These are phyloP conservation scores for Lagopus muta DNA, from an alignment of 2,113 vertebrate species.

Conservation along the genomic window DNA sequence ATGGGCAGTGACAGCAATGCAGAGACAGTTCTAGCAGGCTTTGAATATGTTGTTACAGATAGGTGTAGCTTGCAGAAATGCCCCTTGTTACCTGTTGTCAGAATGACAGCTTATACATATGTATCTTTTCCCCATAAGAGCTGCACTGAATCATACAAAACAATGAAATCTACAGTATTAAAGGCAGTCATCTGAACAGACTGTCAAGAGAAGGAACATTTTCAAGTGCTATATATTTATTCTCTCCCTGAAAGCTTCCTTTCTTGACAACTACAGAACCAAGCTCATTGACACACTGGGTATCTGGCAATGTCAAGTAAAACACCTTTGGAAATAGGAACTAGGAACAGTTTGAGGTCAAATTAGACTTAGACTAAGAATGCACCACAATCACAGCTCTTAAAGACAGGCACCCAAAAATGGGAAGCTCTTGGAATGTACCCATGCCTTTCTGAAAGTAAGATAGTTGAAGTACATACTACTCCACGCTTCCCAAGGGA, in stretches of 20 bases:
- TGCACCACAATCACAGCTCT: not conserved
- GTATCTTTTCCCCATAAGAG: not conserved
- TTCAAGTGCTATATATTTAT: not conserved
- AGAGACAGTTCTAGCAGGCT: not conserved
- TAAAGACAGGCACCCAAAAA: not conserved
- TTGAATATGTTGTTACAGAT: accelerated
- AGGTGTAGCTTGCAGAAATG: not conserved
- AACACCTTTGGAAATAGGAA: not conserved
- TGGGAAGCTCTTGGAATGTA: not conserved
- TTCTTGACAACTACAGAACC: not conserved
- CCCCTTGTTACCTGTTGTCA: not conserved
- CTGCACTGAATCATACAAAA: not conserved
- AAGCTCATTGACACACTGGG: not conserved
- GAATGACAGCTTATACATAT: accelerated
- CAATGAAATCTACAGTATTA: not conserved
- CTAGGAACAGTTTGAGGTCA: not conserved
- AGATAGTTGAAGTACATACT: not conserved
- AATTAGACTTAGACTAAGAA: not conserved
- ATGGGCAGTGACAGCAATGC: not conserved
- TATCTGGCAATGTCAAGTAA: not conserved
- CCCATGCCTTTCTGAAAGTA: not conserved
- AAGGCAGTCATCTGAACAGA: not conserved
- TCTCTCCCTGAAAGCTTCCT: not conserved
- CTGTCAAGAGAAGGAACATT: accelerated
- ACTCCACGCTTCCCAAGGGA: not conserved